Evolutionary conservation across 2,888 invertebrate genomes (phyloP), one percentile per base, ranked within the genome.

Genomic region (Flabesymbios commensalis): DNA sequence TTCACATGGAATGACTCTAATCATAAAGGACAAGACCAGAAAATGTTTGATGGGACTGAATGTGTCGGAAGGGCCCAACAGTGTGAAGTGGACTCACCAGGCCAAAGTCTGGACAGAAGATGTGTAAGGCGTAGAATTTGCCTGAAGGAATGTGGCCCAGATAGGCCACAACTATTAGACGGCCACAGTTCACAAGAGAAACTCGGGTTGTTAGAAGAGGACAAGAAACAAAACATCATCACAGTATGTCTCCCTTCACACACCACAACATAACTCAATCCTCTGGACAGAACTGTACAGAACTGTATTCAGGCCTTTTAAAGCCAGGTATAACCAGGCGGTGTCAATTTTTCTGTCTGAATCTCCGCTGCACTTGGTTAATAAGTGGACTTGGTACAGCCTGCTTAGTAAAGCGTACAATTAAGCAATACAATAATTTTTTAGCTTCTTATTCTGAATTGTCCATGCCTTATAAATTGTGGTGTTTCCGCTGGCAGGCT

Each of bases 111-210:
- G 71, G 69, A 72, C 72, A 60, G 48, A 54, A 1, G 67, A 69
- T 39, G 60, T 61, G 1, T 52, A 72, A 1, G 69, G 70, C 1
- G 62, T 63, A 45, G 64, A 1, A 59, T 72, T 0, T 73, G 68
- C 51, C 45, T 72, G n/a, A 48, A 47, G 5, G 22, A 66, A 59
- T 72, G 72, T 59, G 70, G 70, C 19, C 39, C 60, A 10, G 59
- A 62, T 36, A 57, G 73, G n/a, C 71, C 74, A 2, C 72, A 70
- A 36, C 60, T 73, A 26, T 45, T 72, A 22, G 73, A 73, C 45
- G 65, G 66, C 10, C 69, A 72, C 53, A 51, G 60, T 3, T 68
- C 65, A 1, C 70, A 72, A 48, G 69, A 70, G 59, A 61, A 57
- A 1, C 52, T 68, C 4, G 65, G 57, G 0, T 57, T 71, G 14